Base-by-base conservation (phyloP, 2,888 invertebrate genomes). In the Acanthosoma haemorrhoidale region DNA sequence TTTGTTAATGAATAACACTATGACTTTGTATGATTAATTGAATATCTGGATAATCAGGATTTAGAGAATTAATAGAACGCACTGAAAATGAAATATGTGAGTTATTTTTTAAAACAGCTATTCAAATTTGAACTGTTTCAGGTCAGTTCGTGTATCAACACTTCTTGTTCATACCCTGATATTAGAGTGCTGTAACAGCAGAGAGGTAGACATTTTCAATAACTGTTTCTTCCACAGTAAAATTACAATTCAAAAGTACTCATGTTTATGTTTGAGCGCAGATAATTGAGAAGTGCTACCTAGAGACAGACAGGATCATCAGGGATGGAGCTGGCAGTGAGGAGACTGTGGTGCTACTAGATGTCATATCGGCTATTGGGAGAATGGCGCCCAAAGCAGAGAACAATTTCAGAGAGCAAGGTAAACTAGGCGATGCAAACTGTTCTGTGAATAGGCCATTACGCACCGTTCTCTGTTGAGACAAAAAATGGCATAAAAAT, bases 131-230 rank as follows among this genome's bases (percentile, higher is more conserved):
- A 31, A 39, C 64, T 39, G 71, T 78, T 79, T 63, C 75, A 85
- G 84, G 69, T 78, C 82, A 73, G 88, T 88, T 0, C 81, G 85
- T 76, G 84, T 85, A 60, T 84, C 87, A 4, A 85, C 87, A 4
- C 82, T 88, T 74, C 84, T 86, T 59, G 85, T 86, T 1, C 80
- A 88, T 72, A 87, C 87, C 25, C 82, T 82, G 70, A 81, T 88
- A n/a, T 83, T 83, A 64, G 81, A 81, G 72, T 78, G 78, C 51
- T 78, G 80, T 31, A 78, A 80, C 11, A 77, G 80, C 21, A 78
- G 79, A 75, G 81, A 82, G 78, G 83, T 82, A 76, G 13, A 41
- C 43, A 41, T 41, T 41, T 41, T 41, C 41, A 41, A 51, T 16
- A 32, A 32, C 9, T 6, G 32, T 6, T 32, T 32, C 9, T 4